Conservation (phyloP, 2,113 vertebrate genomes). For the Anser brachyrhynchus region DNA sequence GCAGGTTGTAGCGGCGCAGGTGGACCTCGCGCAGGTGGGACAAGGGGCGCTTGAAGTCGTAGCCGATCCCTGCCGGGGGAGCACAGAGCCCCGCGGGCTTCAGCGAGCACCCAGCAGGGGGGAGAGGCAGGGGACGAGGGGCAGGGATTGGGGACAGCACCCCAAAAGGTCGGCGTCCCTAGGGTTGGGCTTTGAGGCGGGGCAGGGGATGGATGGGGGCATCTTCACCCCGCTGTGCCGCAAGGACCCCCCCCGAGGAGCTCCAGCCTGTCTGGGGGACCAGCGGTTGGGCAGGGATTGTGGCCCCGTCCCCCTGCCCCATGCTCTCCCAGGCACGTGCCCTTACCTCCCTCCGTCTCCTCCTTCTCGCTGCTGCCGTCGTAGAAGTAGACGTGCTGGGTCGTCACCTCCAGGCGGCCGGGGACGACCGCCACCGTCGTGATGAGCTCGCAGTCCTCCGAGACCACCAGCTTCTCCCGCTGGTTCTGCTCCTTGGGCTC, state of each 20-base stretch:
- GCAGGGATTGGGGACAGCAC: neutral
- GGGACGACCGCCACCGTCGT: conserved; percentile 88
- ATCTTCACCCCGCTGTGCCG: neutral
- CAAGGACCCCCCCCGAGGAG: neutral
- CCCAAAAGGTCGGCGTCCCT: too few relatives aligned
- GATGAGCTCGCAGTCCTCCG: conserved; percentile 96
- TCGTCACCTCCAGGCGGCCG: conserved; percentile 93
- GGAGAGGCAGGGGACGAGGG: neutral
- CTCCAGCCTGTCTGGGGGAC: neutral
- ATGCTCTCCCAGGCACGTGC: fast-evolving
- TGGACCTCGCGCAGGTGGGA: conserved; percentile 94
- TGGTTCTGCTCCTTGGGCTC: conserved; percentile 89
- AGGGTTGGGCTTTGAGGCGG: neutral
- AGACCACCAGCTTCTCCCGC: conserved; percentile 92
- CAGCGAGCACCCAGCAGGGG: neutral
- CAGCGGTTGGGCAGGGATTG: neutral
- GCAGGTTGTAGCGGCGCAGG: conserved; percentile 95
- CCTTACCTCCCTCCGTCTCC: conserved; percentile 91
- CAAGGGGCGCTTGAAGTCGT: conserved; percentile 92
- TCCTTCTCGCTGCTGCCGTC: conserved; percentile 91
- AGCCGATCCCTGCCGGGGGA: conserved; percentile 84
- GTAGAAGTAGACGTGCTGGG: conserved; percentile 95
- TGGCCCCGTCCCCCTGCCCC: neutral
- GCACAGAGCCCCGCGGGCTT: fast-evolving
- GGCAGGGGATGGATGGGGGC: neutral